Base-by-base conservation (phyloP, 2,797 vertebrate species). In the Botia kubotai region DNA sequence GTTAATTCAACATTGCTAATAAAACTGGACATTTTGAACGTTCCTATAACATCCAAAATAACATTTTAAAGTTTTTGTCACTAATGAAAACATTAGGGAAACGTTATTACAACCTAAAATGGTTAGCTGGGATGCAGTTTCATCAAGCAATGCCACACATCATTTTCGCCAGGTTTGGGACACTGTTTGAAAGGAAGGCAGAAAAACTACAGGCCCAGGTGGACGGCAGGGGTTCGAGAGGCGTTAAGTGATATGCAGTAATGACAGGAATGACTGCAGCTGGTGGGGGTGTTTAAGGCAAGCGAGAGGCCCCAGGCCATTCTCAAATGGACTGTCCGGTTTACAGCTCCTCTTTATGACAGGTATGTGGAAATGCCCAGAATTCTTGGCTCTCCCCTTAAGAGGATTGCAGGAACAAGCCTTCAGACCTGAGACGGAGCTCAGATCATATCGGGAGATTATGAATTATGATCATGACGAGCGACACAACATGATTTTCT, bases 181-280 rank as follows among this genome's bases (percentile, higher is more conserved):
- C 1, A 33, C 11, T 33, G 2, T 60, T 60, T 72, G 39, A 76
- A 72, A 21, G 53, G 10, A 69, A 26, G 63, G 36, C 19, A 46
- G 58, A 36, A 23, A 62, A 12, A 67, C 19, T 67, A 33, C 12
- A 10, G 26, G 67, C 0, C 71, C 60, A 77, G 46, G 70, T 82
- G 46, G 80, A 80, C 63, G n/a, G 43, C 21, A 84, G 84, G 81
- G 77, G 68, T 83, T 86, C 62, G 60, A 81, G 70, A 80, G 79
- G 72, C 75, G 77, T 82, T 75, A 87, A 80, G 77, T 82, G 86
- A 86, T 23, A 63, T 76, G 55, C 33, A 82, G 70, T 48, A 73
- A 82, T 84, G 84, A 85, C 53, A 80, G 81, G 79, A 84, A 83
- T 71, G 77, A 63, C 70, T 76, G 78, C 87, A 86, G 87, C 87